phyloP scores from a whole-genome alignment of 2,888 invertebrate genomes.

The Candidula unifasciata region DNA sequence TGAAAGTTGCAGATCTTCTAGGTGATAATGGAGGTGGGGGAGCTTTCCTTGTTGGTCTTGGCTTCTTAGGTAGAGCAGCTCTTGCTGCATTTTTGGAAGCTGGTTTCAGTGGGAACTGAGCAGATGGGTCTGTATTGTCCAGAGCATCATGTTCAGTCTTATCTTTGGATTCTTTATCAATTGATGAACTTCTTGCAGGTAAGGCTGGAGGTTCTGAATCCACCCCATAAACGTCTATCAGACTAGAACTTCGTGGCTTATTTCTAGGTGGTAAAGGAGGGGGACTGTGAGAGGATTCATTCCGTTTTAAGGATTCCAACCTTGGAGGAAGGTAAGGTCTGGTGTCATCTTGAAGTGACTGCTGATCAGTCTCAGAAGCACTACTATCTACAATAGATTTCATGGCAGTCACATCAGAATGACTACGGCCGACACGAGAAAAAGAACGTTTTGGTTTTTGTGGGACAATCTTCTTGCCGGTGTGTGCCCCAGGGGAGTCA shows the following conservation, averaged over 20 bases:
- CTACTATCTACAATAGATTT: constrained; percentile 57
- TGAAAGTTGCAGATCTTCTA: constrained; percentile 46
- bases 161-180: not conserved
- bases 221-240: not conserved
- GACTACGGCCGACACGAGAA: constrained; percentile 64
- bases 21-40: constrained; percentile 62
- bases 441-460: constrained; percentile 70
- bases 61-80: constrained; percentile 45
- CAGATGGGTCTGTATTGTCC: not conserved
- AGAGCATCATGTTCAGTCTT: not conserved
- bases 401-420: constrained; percentile 68
- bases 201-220: constrained; percentile 4
- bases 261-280: constrained; percentile 58
- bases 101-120: not conserved
- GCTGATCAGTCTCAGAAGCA: not conserved
- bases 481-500: constrained; percentile 50
- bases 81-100: not conserved
- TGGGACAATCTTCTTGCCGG: constrained; percentile 61
- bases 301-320: constrained; percentile 48
- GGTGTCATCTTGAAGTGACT: constrained; percentile 25
- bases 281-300: constrained; percentile 40
- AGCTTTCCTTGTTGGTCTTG: constrained; percentile 64
- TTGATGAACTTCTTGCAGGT: not conserved
- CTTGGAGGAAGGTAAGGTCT: constrained; percentile 55
- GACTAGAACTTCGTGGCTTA: constrained; percentile 42